A percentile compares a stretch with the other conserved stretches of the same genome.
Conservation (phyloP, 2,888 invertebrate species). For the Pandemis heparana region DNA sequence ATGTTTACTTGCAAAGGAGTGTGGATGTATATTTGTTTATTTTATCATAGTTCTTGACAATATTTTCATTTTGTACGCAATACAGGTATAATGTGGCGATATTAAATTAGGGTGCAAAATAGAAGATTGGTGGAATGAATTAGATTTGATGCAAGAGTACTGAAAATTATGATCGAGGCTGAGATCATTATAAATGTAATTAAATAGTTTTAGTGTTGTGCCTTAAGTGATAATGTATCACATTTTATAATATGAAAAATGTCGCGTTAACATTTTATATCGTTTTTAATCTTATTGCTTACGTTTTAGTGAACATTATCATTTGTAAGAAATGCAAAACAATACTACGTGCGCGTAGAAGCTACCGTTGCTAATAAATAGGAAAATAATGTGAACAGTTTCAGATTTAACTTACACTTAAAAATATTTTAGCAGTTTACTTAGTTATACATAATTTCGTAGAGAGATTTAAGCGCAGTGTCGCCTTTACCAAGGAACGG, state of each 20-base stretch:
- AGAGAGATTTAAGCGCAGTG: slow-evolving; percentile 44
- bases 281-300: slow-evolving; percentile 70
- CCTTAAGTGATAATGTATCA: slow-evolving; percentile 77
- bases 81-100: slow-evolving; percentile 40
- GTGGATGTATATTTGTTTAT: slow-evolving; percentile 40
- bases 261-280: slow-evolving; percentile 59
- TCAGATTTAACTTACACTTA: slow-evolving; percentile 61
- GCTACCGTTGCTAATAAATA: slow-evolving; percentile 73
- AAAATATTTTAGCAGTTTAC: slow-evolving; percentile 54
- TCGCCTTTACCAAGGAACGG: slow-evolving; percentile 54
- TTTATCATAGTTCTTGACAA: slow-evolving; percentile 37
- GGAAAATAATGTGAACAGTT: slow-evolving; percentile 63
- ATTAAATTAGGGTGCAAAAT: slow-evolving; percentile 43
- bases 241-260: slow-evolving; percentile 82
- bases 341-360: slow-evolving; percentile 71
- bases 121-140: slow-evolving; percentile 40
- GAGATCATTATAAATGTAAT: slow-evolving; percentile 53
- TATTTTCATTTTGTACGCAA: slow-evolving; percentile 50
- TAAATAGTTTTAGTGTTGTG: slow-evolving; percentile 45
- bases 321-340: slow-evolving; percentile 76
- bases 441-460: slow-evolving; percentile 51
- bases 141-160: slow-evolving; percentile 26
- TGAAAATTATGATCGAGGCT: slow-evolving; percentile 45
- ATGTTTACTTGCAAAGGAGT: slow-evolving; percentile 63
- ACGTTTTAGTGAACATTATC: slow-evolving; percentile 63